Evolutionary conservation across 2,113 vertebrate species (phyloP), one percentile per base, ranked within the genome.

Genomic region (Tragulus kanchil): DNA sequence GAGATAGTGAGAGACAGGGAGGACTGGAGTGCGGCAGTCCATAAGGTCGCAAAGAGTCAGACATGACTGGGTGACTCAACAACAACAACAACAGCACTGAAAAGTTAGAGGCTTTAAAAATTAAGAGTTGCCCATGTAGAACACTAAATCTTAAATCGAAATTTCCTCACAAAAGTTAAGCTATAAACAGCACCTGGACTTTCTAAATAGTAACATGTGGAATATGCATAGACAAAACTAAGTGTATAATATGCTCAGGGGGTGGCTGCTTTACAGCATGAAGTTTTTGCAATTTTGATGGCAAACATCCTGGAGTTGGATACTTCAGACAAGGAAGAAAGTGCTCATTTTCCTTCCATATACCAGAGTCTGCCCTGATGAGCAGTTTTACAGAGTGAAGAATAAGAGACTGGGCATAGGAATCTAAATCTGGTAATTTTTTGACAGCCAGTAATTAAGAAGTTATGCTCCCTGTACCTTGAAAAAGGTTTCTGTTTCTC

Each of bases 401-500:
- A 93, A 31, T 8, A 90, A 52, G 58, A 45, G 79, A 78, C 58
- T 56, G 13, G 31, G 1, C 16, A 7, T 19, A 71, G 13, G 3
- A 90, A 6, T 87, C 75, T 73, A 62, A 91, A 56, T 1, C 45
- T 77, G 71, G 61, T 79, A 59, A 65, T 25, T 78, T 87, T 50
- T 73, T 89, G 50, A 65, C 17, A 93, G 58, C 15, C 31, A 62
- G 82, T 4, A 14, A 19, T 71, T 94, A 88, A 50, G 56, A 78
- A 91, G 61, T 85, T 86, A 23, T 45, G 15, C n/a, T 89, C 75
- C n/a, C 21, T 31, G 19, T 86, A 58, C 59, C 45, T 67, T 87
- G 26, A 95, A 28, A 84, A 81, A 92, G 16, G 50, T 93, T 93
- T 85, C 85, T 95, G 25, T 84, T 89, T 94, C 45, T 84, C 61